Evolutionary conservation across 2,797 vertebrate genomes (phyloP).

Genomic region (Meda fulgida): DNA sequence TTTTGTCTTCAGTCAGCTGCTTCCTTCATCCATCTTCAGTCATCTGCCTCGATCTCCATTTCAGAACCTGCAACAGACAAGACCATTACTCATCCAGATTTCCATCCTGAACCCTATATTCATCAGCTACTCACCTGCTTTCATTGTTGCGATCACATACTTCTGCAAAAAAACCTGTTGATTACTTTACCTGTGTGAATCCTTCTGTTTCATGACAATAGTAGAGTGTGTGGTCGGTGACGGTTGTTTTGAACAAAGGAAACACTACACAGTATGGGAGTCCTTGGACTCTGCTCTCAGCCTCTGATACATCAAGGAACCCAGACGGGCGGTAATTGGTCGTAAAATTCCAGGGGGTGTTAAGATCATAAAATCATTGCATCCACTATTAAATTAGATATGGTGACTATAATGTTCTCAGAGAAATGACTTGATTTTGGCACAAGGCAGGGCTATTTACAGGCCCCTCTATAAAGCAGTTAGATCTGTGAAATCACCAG

Average conservation of each 20-base stretch:
- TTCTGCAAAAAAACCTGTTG: no score
- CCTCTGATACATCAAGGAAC: conserved; percentile 32
- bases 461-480: conserved; percentile 30
- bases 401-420: conserved; percentile 49
- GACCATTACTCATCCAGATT: no score
- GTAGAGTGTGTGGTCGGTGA: conserved; percentile 24
- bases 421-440: conserved; percentile 38
- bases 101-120: no score
- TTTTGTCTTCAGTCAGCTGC: no score
- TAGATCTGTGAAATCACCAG: conserved; percentile 36
- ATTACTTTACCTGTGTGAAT: no score
- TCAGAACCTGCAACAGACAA: no score
- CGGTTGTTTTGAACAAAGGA: background rate
- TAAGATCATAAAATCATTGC: conserved; percentile 56
- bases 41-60: no score
- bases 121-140: no score
- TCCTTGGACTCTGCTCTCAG: conserved; percentile 51
- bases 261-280: conserved; percentile 24
- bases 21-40: no score
- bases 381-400: conserved; percentile 48
- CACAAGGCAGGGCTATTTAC: conserved; percentile 43
- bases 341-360: conserved; percentile 58
- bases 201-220: no score
- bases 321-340: conserved; percentile 45
- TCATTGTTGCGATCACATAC: no score